Base-by-base conservation (phyloP, 2,113 vertebrate genomes). In the Oplegnathus fasciatus region DNA sequence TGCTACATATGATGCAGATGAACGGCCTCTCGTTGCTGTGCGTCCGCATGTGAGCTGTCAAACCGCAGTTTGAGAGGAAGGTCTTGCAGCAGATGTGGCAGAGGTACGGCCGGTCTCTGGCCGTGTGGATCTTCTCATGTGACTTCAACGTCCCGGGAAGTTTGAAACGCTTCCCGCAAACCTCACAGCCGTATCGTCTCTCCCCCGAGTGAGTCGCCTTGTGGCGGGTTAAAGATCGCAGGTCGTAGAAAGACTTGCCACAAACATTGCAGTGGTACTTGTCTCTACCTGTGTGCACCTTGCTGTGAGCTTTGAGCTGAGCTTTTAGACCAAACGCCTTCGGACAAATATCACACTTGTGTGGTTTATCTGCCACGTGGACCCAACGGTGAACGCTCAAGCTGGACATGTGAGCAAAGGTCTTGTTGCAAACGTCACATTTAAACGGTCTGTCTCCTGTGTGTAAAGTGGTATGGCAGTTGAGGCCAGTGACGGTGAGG, bases 1-100 rank as follows among this genome's bases (percentile, higher is more conserved):
- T 91, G 7, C 50, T 26, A 60, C 91, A 93, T 0, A 83, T 26
- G 15, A 0, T 0, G 46, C 91, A 93, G 64, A 48, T 2, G 32
- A 81, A 82, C 5, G 90, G 80, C 1, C 66, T 7, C 30, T 80
- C 81, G 0, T 8, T 18, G 17, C 44, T 46, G 83, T 93, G 91
- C 5, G 61, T 90, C n/a, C 22, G 78, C 75, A 87, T 68, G 80
- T 92, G 91, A 0, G 1, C 15, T 0, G 4, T 65, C 24, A 91
- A 11, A 2, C 26, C 3, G 15, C 9, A 3, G 62, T 68, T 75
- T 0, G 86, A 78, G 1, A 77, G 5, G 76, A 93, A 93, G 4
- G 83, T 78, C 17, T 91, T 93, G 72, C 90, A 89, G 86, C 91
- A 93, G 68, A 91, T 11, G 65, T 91, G 72, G 44, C 90, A 93